Percentiles rank a stretch among this genome's conserved stretches.
Conservation (phyloP, 2,113 vertebrate genomes). For the Pipra filicauda region DNA sequence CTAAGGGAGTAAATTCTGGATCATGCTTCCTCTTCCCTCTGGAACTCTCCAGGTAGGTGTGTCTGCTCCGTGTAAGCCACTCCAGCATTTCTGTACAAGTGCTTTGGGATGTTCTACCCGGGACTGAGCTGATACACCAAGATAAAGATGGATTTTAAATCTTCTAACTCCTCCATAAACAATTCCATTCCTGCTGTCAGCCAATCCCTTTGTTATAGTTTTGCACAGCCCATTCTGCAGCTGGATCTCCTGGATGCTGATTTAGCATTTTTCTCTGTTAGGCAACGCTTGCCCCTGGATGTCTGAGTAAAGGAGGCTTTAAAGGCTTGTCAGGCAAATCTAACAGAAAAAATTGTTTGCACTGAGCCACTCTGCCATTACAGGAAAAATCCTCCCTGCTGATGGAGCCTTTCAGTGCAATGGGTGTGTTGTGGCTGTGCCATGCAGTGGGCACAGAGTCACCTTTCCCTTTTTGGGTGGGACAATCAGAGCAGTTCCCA, state of each 20-base stretch:
- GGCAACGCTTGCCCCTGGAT: neutral
- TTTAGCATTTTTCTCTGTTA: neutral
- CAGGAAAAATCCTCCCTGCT: neutral
- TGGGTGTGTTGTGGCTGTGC: neutral
- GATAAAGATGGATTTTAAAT: neutral
- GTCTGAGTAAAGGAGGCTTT: neutral
- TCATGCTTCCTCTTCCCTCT: neutral
- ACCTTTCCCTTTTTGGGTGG: neutral
- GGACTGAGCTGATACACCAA: neutral
- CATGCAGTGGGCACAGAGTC: neutral
- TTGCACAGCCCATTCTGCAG: neutral
- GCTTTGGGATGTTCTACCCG: neutral
- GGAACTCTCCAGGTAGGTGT: neutral
- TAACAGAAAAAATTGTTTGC: neutral
- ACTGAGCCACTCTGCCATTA: neutral
- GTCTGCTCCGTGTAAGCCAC: neutral
- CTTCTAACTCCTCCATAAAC: neutral
- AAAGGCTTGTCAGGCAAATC: neutral
- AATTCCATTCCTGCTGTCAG: neutral
- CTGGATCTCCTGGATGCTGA: neutral
- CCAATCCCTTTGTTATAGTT: neutral
- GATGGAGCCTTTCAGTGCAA: neutral
- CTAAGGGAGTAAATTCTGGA: neutral
- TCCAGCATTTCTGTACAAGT: neutral
- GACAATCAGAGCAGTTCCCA: neutral